Conservation (phyloP, 2,888 invertebrate species). For the Isoperla grammatica region DNA sequence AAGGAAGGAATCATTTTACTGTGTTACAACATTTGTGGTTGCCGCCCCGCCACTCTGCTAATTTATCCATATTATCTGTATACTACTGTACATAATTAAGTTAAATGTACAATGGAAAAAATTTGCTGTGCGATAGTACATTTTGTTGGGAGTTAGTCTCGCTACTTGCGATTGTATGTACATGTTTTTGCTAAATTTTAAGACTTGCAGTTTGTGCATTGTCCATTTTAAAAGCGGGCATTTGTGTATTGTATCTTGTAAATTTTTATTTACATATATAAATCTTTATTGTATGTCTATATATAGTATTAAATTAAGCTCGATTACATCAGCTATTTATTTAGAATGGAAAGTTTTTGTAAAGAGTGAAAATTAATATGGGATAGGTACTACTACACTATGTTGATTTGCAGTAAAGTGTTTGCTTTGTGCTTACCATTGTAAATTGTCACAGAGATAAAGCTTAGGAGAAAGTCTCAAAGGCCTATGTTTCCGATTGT, state of each 20-base stretch:
- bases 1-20: too few species aligned
- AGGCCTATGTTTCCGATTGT: too few species aligned
- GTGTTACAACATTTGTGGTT: background rate
- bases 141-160: background rate
- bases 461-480: background rate
- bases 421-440: background rate
- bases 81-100: background rate
- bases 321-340: too few species aligned
- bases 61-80: background rate
- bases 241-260: background rate
- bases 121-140: background rate
- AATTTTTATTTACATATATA: background rate
- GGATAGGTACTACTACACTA: too few species aligned
- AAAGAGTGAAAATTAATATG: too few species aligned
- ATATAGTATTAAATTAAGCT: too few species aligned
- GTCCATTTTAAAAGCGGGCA: background rate
- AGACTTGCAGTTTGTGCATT: background rate
- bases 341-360: background rate
- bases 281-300: background rate
- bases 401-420: too few species aligned
- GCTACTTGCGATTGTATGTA: background rate
- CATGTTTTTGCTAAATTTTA: background rate
- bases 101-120: background rate
- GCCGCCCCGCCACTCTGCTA: background rate
- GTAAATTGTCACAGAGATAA: background rate